A percentile compares a stretch with the other conserved stretches of the same genome.
Conservation (phyloP, 1,140 invertebrate genomes). For the Cydia strobilella region DNA sequence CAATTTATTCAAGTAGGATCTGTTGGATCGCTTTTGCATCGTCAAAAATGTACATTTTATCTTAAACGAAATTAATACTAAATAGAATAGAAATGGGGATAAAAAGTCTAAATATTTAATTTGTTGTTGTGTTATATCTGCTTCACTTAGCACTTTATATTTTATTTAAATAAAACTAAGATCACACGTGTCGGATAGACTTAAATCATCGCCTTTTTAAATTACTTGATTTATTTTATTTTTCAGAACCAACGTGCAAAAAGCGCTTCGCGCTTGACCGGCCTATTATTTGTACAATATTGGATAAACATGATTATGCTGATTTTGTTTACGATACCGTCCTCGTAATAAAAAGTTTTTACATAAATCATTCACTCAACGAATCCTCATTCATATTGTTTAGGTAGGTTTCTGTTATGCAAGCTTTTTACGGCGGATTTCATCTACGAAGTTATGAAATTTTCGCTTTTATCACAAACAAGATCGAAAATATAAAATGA, state of each 20-base stretch:
- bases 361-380: constrained; percentile 4
- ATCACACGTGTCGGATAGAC: neutral
- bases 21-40: no score
- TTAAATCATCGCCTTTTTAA: neutral
- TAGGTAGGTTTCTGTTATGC: neutral
- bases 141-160: no score
- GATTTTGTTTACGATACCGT: constrained; percentile 7
- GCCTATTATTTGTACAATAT: constrained; percentile 3
- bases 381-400: constrained; percentile 16
- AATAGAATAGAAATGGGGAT: no score
- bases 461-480: no score
- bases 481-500: no score
- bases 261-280: neutral
- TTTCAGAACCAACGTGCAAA: neutral
- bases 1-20: no score
- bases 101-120: no score
- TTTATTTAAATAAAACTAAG: no score
- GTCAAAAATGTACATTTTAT: no score
- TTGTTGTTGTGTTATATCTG: no score
- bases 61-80: no score
- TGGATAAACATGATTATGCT: constrained; percentile 16
- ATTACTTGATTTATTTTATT: neutral
- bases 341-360: neutral
- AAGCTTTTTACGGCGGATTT: no score
- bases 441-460: neutral